phyloP scores from a whole-genome alignment of 2,797 vertebrate species.

The Mionectes olivaceus region DNA sequence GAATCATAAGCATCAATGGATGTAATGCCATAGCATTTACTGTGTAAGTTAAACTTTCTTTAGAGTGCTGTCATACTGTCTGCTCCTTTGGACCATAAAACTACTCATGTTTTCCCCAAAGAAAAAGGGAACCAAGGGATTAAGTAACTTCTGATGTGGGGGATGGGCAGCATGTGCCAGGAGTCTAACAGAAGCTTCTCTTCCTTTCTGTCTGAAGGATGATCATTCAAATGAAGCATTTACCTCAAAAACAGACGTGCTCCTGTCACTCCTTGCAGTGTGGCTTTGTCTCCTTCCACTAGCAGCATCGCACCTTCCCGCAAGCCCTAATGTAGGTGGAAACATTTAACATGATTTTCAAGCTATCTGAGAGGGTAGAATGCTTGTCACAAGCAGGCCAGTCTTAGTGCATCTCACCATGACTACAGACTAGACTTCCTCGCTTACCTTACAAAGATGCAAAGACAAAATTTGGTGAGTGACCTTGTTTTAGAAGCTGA shows the following conservation, averaged over 20 bases:
- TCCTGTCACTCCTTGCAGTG: constrained; percentile 82
- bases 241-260: constrained; percentile 88
- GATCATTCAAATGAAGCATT: not conserved
- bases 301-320: constrained; percentile 87
- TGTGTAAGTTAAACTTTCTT: not conserved
- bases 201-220: not conserved
- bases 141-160: not conserved
- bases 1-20: not conserved
- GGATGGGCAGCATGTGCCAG: not conserved
- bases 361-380: not conserved
- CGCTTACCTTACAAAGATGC: not conserved
- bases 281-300: constrained; percentile 86
- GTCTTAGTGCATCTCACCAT: not conserved
- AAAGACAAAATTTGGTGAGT: not conserved
- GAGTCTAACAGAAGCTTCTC: not conserved
- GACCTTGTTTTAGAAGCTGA: not conserved
- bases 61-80: not conserved
- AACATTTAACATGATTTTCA: not conserved
- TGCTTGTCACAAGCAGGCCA: not conserved
- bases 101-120: not conserved
- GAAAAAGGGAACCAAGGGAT: not conserved
- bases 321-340: constrained; percentile 78
- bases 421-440: not conserved
- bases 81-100: not conserved
- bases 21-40: not conserved